Evolutionary conservation across 2,888 invertebrate species (phyloP).

Genomic region (Cecidostiba fungosa): DNA sequence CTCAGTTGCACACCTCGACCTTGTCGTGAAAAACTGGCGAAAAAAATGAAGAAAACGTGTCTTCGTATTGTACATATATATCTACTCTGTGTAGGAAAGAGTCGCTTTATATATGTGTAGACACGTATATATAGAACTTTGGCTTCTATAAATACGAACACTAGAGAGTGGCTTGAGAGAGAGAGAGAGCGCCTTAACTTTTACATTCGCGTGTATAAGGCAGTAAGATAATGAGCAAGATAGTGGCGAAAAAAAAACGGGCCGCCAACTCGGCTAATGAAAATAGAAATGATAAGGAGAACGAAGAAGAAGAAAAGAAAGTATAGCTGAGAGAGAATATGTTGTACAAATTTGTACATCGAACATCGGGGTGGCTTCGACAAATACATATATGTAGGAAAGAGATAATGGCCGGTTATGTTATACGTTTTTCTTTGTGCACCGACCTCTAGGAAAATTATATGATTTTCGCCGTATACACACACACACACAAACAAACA

Average conservation of each 20-base stretch:
- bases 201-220: constrained; percentile 43
- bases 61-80: neutral
- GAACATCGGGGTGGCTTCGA: neutral
- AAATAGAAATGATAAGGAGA: constrained; percentile 58
- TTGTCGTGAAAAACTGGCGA: neutral
- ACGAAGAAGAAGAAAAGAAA: constrained; percentile 29
- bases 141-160: constrained; percentile 54
- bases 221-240: constrained; percentile 60
- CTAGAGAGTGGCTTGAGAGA: constrained; percentile 21
- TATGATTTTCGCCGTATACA: neutral
- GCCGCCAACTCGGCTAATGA: constrained; percentile 31
- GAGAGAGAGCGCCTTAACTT: constrained; percentile 50
- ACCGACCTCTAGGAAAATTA: neutral
- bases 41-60: neutral
- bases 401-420: neutral
- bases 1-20: constrained; percentile 1
- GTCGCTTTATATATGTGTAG: neutral
- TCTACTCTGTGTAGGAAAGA: neutral
- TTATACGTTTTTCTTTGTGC: no score
- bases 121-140: constrained; percentile 38
- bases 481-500: no score
- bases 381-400: neutral
- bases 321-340: neutral
- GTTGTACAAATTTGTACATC: constrained; percentile 6
- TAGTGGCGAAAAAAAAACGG: constrained; percentile 43